phyloP scores from a whole-genome alignment of 2,797 vertebrate genomes.

The Tragopan temminckii region DNA sequence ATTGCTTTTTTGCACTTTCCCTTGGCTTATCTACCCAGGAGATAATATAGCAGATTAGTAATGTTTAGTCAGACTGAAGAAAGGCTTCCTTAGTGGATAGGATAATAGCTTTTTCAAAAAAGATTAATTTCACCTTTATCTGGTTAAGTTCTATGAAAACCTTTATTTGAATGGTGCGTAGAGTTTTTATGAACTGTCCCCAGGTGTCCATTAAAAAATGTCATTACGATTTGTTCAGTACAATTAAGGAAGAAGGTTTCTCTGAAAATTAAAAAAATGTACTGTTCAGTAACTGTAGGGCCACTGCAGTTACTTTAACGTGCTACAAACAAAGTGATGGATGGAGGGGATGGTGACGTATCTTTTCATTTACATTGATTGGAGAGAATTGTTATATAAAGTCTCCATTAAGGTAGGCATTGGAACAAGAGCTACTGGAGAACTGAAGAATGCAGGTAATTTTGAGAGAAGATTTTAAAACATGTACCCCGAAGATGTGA shows the following conservation, averaged over 20 bases:
- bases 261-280: not conserved
- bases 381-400: not conserved
- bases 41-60: slow-evolving; percentile 2
- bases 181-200: slow-evolving; percentile 38
- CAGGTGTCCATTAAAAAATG: not conserved
- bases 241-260: slow-evolving; percentile 23
- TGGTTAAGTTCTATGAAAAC: slow-evolving; percentile 34
- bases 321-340: not conserved
- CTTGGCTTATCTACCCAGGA: not conserved
- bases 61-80: slow-evolving; percentile 31
- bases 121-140: slow-evolving; percentile 43
- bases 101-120: slow-evolving; percentile 26
- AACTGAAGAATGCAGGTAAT: not conserved
- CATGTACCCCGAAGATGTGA: not conserved
- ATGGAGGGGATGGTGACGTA: not conserved
- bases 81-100: not conserved
- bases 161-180: slow-evolving; percentile 9
- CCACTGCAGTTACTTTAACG: not conserved
- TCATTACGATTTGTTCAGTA: slow-evolving; percentile 26
- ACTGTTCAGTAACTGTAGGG: not conserved
- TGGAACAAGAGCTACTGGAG: not conserved
- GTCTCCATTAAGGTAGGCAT: not conserved
- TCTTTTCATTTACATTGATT: slow-evolving; percentile 41
- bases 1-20: not conserved
- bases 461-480: not conserved